phyloP scores from a whole-genome alignment of 1,140 invertebrate genomes.

The Drosophila sulfurigaster region DNA sequence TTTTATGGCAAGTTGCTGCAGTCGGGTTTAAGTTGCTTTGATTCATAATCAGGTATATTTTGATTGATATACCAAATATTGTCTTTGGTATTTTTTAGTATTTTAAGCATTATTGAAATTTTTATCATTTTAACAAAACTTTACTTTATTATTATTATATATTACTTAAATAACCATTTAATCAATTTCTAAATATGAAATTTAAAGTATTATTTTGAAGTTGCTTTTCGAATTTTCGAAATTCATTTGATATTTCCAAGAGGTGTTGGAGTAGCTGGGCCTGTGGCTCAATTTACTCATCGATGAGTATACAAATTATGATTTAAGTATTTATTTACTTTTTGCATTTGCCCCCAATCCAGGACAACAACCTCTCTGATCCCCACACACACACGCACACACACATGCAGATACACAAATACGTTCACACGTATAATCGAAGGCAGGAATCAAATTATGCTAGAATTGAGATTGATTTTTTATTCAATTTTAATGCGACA shows the following conservation, averaged over 20 bases:
- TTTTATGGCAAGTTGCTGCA: no score
- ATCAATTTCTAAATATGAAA: no score
- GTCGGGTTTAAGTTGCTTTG: no score
- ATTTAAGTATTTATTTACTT: slow-evolving; percentile 56
- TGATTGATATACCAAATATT: no score
- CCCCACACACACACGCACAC: slow-evolving; percentile 20
- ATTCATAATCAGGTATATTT: no score
- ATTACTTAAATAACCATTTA: no score
- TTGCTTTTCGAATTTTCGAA: no score
- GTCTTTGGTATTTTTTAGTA: no score
- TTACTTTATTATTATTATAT: no score
- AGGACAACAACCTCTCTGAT: slow-evolving; percentile 9
- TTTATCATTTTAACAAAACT: no score
- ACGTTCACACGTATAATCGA: slow-evolving; percentile 63
- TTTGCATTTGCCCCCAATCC: slow-evolving; percentile 29
- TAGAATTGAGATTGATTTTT: slow-evolving; percentile 85
- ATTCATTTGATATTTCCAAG: neutral
- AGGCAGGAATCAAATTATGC: slow-evolving; percentile 82
- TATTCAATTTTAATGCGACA: slow-evolving; percentile 84
- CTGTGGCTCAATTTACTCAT: slow-evolving; percentile 22
- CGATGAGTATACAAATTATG: slow-evolving; percentile 43
- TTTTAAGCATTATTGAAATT: no score
- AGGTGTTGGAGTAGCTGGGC: neutral
- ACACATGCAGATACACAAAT: slow-evolving; percentile 5
- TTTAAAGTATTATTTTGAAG: no score